Evolutionary conservation across 2,113 vertebrate species (phyloP), one percentile per base, ranked within the genome.

Genomic region (Mormyrus lacerda): DNA sequence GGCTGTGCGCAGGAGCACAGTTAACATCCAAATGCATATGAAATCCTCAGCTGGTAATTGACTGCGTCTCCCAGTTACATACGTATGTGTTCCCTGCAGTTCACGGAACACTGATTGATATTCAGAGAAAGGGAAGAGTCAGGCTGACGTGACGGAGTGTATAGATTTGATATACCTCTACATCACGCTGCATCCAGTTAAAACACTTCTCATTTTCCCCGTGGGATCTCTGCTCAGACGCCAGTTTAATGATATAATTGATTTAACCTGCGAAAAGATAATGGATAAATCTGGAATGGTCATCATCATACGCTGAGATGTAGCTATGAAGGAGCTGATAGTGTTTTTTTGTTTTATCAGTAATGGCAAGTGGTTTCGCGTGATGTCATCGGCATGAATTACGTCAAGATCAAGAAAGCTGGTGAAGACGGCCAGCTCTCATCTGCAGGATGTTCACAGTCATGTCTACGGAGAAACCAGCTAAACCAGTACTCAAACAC

Each of bases 321-420:
- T 47, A 24, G 82, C 21, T 9, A 4, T 19, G 8, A 44, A 47
- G 42, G 82, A 47, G 3, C 82, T 84, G 24, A 24, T 45, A 47
- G 47, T 55, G 53, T 42, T 21, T 47, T 17, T 19, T 76, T 76
- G 24, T 88, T 89, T 65, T 89, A 42, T 90, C 44, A 85, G 76
- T 58, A 31, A 89, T 31, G 91, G 89, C 92, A 97, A 97, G 97
- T 96, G 65, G 97, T 96, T 76, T 93, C 97, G 88, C 96, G 96
- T 73, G 97, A 97, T 93, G 94, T 96, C 91, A 96, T 97, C 92
- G 95, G 89, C 93, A 98, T 97, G 95, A 98, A 98, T 93, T 97
- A 95, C 0, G 95, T 96, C 94, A 98, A 98, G 93, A 97, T 98
- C 88, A 98, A 97, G 95, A 97, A 95, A 93, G 97, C 97, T 61